Evolutionary conservation across 2,113 vertebrate species (phyloP), one percentile per base, ranked within the genome.

Genomic region (Dipodomys stephensi): DNA sequence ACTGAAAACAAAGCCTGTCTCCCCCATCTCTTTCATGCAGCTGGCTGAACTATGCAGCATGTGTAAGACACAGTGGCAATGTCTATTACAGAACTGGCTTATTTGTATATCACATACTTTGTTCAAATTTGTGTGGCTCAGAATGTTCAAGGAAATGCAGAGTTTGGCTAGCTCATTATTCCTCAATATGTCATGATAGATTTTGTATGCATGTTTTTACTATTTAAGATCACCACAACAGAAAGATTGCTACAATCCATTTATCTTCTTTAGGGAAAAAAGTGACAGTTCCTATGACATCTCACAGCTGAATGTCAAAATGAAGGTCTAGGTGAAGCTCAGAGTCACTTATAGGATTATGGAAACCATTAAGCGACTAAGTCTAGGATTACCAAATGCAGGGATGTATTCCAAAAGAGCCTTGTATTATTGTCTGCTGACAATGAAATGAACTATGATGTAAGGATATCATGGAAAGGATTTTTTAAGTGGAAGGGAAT

Each of bases 1-100:
- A 85, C 39, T 95, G 95, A 92, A 96, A 97, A 88, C 84, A 94
- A 97, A 95, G 90, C 44, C 69, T 87, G 90, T 7, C 78, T 88
- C 60, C 44, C 44, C 27, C 83, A 53, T 77, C 49, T 90, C 74
- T 94, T 77, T 89, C 77, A 39, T 92, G 85, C 73, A 95, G 80
- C 80, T 95, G 93, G 84, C 88, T 95, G 83, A 49, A 60, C 78
- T 81, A 6, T 64, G 67, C 68, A 83, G 72, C 89, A 78, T 86
- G 68, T 80, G 78, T 92, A 23, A 57, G 71, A 80, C 44, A 83
- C 65, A 92, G 78, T 53, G 35, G 20, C 27, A 68, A 12, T 30
- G 53, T 30, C 89, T 92, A 49, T 92, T 88, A 93, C 5, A 60
- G 82, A 85, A 76, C 78, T 87, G 92, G 65, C 11, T 96, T 93